Percentiles rank a stretch among this genome's conserved stretches.
Evolutionary conservation across 2,797 vertebrate species (phyloP).

Genomic region (Calcarius lapponicus): DNA sequence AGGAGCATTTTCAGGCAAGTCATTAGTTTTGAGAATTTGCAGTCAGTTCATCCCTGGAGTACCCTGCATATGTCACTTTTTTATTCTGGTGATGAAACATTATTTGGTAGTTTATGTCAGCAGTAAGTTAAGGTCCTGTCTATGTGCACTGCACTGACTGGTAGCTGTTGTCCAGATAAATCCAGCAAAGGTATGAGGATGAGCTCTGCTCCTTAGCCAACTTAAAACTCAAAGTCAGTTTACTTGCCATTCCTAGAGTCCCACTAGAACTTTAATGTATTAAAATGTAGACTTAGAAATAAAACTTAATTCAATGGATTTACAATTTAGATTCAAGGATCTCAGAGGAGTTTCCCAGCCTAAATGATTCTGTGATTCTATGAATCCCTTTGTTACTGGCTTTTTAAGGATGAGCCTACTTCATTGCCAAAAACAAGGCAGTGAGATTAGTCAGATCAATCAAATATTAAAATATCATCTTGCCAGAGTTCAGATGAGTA

Average conservation of each 20-base stretch:
- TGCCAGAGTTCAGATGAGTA: not conserved
- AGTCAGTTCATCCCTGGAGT: not conserved
- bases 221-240: not conserved
- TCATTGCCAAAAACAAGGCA: not conserved
- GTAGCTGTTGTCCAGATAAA: not conserved
- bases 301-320: not conserved
- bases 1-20: not conserved
- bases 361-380: not conserved
- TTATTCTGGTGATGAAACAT: not conserved
- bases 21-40: not conserved
- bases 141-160: not conserved
- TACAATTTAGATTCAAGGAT: not conserved
- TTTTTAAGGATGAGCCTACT: not conserved
- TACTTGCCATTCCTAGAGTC: not conserved
- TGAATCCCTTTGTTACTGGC: not conserved
- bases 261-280: not conserved
- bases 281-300: not conserved
- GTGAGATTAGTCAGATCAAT: not conserved
- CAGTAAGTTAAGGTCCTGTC: not conserved
- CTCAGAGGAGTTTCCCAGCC: not conserved
- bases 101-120: not conserved
- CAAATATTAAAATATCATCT: not conserved
- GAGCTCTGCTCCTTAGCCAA: not conserved
- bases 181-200: not conserved
- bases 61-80: constrained; percentile 5